Conservation (phyloP, 2,113 vertebrate genomes). For the Excalfactoria chinensis region DNA sequence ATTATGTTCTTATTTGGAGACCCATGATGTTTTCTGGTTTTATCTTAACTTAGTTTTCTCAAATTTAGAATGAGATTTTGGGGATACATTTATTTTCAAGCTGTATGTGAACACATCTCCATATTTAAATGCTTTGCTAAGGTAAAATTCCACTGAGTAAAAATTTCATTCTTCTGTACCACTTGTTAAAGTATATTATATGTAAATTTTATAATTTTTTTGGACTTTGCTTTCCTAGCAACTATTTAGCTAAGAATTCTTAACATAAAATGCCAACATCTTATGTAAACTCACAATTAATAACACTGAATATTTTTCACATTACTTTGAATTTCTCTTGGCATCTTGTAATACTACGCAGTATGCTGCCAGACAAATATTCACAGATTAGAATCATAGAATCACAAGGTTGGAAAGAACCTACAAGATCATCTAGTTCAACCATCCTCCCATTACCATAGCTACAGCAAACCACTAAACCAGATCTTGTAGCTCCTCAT, state of each 20-base stretch:
- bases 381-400: not conserved
- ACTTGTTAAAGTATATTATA: not conserved
- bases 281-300: slow-evolving; percentile 20
- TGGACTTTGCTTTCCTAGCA: not conserved
- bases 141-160: not conserved
- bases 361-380: slow-evolving; percentile 4
- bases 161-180: not conserved
- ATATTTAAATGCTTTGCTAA: not conserved
- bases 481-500: too few species aligned
- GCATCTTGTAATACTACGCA: slow-evolving; percentile 20
- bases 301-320: slow-evolving; percentile 26
- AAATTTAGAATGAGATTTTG: not conserved
- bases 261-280: not conserved
- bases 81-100: not conserved
- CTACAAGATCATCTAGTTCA: too few species aligned
- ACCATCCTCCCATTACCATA: too few species aligned
- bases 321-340: slow-evolving; percentile 62
- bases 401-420: too few species aligned
- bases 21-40: not conserved
- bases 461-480: too few species aligned
- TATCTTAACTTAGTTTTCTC: not conserved
- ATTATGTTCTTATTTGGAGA: not conserved
- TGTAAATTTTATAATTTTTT: not conserved
- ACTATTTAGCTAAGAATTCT: slow-evolving; percentile 8
- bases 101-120: not conserved